A percentile compares a stretch with the other conserved stretches of the same genome.
These are phyloP conservation scores for Stramonita haemastoma DNA, from an alignment of 2,888 invertebrate species.

Conservation along the genomic window DNA sequence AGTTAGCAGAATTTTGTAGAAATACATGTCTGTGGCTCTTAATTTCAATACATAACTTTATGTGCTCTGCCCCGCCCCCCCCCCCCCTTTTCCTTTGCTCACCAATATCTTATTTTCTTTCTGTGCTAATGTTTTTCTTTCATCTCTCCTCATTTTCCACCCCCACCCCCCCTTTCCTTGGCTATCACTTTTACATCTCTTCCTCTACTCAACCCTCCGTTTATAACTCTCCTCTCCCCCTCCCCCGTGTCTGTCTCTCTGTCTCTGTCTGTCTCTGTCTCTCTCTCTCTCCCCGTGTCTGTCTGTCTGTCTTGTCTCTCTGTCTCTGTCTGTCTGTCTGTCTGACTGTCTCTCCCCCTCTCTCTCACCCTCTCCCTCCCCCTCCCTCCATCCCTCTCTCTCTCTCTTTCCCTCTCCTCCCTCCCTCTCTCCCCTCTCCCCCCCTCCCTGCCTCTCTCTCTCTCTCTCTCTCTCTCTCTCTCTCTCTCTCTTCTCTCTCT, in stretches of 20 bases:
- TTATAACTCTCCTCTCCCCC: neutral
- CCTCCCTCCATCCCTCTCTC: neutral
- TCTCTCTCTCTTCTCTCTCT: neutral
- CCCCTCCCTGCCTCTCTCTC: neutral
- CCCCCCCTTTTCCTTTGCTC: too few species aligned
- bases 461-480: neutral
- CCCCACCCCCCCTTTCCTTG: neutral
- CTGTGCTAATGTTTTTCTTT: too few species aligned
- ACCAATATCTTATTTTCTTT: too few species aligned
- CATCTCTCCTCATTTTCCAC: neutral
- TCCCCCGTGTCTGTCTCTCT: neutral
- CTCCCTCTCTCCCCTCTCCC: neutral
- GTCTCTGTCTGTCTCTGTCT: neutral
- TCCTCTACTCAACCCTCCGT: neutral
- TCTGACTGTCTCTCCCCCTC: neutral
- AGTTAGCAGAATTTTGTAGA: too few species aligned
- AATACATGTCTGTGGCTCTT: too few species aligned
- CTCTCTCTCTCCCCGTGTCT: neutral
- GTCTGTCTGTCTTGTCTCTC: neutral
- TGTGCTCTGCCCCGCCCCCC: too few species aligned
- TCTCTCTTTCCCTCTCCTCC: neutral
- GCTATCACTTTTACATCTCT: neutral
- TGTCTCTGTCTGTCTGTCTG: conserved; percentile 22
- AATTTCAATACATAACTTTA: too few species aligned
- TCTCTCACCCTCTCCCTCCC: neutral